A percentile compares a stretch with the other conserved stretches of the same genome.
These are phyloP conservation scores for Megalopta genalis DNA, from an alignment of 1,140 invertebrate genomes.

Conservation along the genomic window DNA sequence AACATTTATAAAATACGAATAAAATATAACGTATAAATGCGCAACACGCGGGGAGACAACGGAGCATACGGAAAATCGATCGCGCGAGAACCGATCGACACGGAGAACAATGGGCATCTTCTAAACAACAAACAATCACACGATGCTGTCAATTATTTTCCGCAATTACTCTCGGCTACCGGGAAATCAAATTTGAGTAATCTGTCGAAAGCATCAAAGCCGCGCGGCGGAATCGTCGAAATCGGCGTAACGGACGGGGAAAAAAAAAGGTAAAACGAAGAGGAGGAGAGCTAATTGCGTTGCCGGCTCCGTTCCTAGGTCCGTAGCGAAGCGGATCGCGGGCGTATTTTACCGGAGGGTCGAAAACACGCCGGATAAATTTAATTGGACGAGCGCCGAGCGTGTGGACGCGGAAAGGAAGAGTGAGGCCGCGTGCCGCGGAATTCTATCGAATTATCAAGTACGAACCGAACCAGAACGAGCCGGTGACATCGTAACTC, in stretches of 20 bases:
- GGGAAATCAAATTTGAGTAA: too few species aligned
- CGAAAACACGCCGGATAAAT: constrained; percentile 54
- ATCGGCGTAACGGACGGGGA: constrained; percentile 1
- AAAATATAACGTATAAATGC: too few species aligned
- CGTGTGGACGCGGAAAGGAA: constrained; percentile 19
- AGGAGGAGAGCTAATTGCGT: neutral
- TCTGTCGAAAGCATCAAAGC: too few species aligned
- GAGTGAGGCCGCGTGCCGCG: constrained; percentile 8
- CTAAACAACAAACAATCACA: too few species aligned
- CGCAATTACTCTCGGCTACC: too few species aligned
- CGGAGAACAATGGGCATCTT: too few species aligned
- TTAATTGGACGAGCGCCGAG: constrained; percentile 52
- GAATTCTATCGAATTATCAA: constrained; percentile 62
- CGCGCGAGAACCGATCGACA: too few species aligned
- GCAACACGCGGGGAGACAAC: too few species aligned
- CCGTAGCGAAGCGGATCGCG: neutral
- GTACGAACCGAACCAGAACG: constrained; percentile 57
- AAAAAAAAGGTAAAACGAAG: too few species aligned
- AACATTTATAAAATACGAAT: too few species aligned
- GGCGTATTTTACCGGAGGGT: constrained; percentile 29
- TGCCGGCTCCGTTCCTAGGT: neutral
- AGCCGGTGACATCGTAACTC: constrained; percentile 63
- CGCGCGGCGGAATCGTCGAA: neutral
- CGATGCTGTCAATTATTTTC: too few species aligned
- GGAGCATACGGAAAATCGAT: too few species aligned